Evolutionary conservation across 2,888 invertebrate genomes (phyloP), one percentile per base, ranked within the genome.

Genomic region (Cancer borealis): DNA sequence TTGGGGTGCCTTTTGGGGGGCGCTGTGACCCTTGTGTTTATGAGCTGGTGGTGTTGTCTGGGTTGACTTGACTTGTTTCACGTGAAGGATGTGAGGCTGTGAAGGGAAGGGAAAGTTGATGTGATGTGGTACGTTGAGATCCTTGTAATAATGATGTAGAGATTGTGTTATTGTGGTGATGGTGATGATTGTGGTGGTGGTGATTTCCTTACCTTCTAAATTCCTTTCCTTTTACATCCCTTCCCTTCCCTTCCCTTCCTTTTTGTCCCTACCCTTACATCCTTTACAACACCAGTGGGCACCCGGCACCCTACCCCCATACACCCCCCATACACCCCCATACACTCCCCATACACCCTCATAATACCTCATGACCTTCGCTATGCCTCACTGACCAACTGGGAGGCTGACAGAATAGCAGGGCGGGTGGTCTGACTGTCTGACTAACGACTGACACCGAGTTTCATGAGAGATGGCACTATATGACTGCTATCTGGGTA

Each of bases 1-100:
- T 30, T 79, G 26, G 79, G 30, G 30, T 26, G 79, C 30, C 30
- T 79, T 79, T 66, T 26, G 10, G 8, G 14, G 79, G 79, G 12
- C 12, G 30, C 5, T 26, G 79, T 26, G 30, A 30, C 12, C 26
- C 6, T 1, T 8, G 8, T 79, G 30, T 79, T 79, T 79, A 79
- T 79, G 79, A 79, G 30, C 30, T 79, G 79, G 30, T 79, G 79
- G 30, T 79, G 79, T 26, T 79, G 79, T 79, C 30, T 79, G 54
- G 54, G 12, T 54, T 54, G 79, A 5, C 79, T 79, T 79, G 79
- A 79, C 79, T 79, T 79, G 79, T 79, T 79, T 79, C 1, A 30
- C 79, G 79, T 79, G 79, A 79, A 14, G 30, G 79, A 79, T 79
- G 79, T 8, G 30, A 73, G 4, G 73, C 21, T 21, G 73, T 21